These are phyloP conservation scores for Tyrannus savana DNA, from an alignment of 2,113 vertebrate genomes.

Conservation along the genomic window DNA sequence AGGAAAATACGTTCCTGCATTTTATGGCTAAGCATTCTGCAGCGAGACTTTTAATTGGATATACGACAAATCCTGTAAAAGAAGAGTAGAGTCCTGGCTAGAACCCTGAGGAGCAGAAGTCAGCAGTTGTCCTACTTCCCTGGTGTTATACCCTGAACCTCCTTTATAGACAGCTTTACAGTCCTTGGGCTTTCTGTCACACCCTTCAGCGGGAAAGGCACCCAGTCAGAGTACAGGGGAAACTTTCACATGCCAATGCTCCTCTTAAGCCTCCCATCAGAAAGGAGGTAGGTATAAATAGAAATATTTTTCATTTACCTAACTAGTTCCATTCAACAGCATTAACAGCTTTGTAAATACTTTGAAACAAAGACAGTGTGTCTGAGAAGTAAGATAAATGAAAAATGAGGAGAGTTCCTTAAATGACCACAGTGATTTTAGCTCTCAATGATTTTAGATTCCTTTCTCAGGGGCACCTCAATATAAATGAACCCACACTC, in stretches of 20 bases:
- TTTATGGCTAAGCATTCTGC: not conserved
- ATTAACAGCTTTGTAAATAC: not conserved
- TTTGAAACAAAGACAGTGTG: not conserved
- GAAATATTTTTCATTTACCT: not conserved
- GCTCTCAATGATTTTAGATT: not conserved
- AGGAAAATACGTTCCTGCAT: not conserved
- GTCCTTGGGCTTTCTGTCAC: not conserved
- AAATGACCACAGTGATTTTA: not conserved
- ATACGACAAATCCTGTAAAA: not conserved
- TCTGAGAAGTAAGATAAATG: not conserved
- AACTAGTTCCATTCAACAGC: not conserved
- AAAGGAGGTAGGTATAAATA: not conserved
- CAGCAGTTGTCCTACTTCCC: not conserved
- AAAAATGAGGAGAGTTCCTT: not conserved
- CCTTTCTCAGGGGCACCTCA: not conserved
- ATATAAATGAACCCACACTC: not conserved
- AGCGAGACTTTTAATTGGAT: not conserved
- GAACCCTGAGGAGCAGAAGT: not conserved
- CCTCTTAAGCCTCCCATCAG: not conserved
- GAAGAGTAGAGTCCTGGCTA: not conserved
- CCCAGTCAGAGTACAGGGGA: not conserved
- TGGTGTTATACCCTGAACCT: not conserved
- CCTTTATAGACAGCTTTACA: not conserved
- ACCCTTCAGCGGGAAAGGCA: not conserved
- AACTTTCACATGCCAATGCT: not conserved